Conservation (phyloP, 2,888 invertebrate genomes). For the Entomobrya proxima region DNA sequence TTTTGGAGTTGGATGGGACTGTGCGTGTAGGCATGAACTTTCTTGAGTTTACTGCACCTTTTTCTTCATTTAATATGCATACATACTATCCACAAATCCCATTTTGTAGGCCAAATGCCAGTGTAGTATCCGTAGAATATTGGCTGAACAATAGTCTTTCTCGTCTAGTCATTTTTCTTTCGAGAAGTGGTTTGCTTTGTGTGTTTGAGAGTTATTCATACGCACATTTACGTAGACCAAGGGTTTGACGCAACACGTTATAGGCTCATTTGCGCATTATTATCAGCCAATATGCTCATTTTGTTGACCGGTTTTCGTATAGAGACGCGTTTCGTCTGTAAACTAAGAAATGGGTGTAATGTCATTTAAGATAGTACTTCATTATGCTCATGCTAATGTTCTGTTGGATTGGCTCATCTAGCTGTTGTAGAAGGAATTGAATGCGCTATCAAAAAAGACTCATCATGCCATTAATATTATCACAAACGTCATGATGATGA, state of each 20-base stretch:
- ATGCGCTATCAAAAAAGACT: not conserved
- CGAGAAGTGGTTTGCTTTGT: not conserved
- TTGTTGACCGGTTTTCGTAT: slow-evolving; percentile 36
- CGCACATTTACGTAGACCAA: too few species aligned
- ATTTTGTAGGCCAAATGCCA: not conserved
- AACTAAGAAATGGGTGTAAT: not conserved
- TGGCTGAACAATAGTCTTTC: slow-evolving; percentile 52
- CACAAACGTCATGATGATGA: not conserved
- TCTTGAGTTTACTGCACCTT: slow-evolving; percentile 12
- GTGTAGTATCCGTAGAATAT: not conserved
- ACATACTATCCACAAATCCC: not conserved
- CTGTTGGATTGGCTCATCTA: slow-evolving; percentile 28
- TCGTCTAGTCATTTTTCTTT: not conserved
- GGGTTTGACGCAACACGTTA: not conserved
- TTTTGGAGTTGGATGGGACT: not conserved
- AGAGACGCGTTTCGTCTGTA: not conserved
- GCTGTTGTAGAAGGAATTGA: not conserved
- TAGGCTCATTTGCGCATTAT: slow-evolving; percentile 5
- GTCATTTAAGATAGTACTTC: not conserved
- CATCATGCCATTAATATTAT: not conserved
- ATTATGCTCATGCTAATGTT: slow-evolving; percentile 7
- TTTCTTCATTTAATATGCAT: not conserved
- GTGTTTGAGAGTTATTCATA: not conserved
- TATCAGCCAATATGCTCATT: slow-evolving; percentile 23
- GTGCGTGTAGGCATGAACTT: slow-evolving; percentile 1